These are phyloP conservation scores for Darevskia mixta DNA, from an alignment of 2,797 vertebrate species.

Conservation along the genomic window DNA sequence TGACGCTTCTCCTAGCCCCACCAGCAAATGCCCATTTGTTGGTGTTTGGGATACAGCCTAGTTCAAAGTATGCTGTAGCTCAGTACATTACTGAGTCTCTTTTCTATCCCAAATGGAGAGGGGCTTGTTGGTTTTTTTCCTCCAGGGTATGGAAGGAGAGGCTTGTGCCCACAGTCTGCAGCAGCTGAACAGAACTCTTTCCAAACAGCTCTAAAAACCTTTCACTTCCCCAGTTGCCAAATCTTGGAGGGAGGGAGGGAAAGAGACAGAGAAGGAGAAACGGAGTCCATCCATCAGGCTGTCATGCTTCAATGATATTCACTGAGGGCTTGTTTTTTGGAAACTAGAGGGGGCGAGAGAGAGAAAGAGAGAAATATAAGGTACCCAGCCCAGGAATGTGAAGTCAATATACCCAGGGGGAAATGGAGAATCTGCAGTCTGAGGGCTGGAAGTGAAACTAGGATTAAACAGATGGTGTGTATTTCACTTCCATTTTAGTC, in stretches of 20 bases:
- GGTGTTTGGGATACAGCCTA: background rate
- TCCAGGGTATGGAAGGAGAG: slow-evolving; percentile 30
- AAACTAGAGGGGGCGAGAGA: slow-evolving; percentile 77
- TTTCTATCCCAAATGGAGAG: background rate
- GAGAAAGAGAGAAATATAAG: slow-evolving; percentile 26
- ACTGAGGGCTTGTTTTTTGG: slow-evolving; percentile 88
- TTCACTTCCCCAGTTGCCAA: slow-evolving; percentile 61
- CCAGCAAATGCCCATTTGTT: background rate
- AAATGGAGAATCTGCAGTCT: no score
- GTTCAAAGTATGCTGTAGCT: background rate
- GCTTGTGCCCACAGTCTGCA: slow-evolving; percentile 38
- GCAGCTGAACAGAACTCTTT: slow-evolving; percentile 34
- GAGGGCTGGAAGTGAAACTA: background rate
- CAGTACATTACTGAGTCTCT: slow-evolving; percentile 55
- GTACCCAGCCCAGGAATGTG: no score
- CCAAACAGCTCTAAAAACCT: slow-evolving; percentile 24
- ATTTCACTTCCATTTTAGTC: background rate
- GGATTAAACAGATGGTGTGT: background rate
- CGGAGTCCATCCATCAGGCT: slow-evolving; percentile 65
- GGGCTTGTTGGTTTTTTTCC: background rate
- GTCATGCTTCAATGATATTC: slow-evolving; percentile 91
- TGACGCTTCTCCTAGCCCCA: background rate
- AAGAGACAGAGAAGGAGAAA: slow-evolving; percentile 49
- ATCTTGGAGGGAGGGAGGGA: slow-evolving; percentile 66
- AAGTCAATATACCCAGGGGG: background rate